These are phyloP conservation scores for Montipora efflorescens DNA, from an alignment of 64 coral and sea anemone genomes.

Conservation along the genomic window DNA sequence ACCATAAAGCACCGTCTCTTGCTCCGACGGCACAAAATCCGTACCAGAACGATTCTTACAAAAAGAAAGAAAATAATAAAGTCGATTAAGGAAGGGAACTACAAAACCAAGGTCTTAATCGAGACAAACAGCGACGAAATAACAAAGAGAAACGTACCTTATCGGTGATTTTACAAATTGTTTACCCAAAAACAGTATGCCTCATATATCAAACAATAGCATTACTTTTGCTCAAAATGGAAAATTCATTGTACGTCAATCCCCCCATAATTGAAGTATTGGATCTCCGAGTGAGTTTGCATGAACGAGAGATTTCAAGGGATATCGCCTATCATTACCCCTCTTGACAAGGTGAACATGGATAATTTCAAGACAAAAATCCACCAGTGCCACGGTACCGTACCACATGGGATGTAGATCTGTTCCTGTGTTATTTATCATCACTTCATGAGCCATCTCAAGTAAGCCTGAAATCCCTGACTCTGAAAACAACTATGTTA, in stretches of 20 bases:
- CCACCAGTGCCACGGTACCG: conserved; percentile 6
- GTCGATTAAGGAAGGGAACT: too few relatives aligned
- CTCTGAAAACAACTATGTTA: conserved; percentile 1
- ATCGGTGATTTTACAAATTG: too few relatives aligned
- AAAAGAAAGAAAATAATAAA: too few relatives aligned
- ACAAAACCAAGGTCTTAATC: too few relatives aligned
- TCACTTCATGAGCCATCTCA: background rate
- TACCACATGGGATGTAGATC: conserved; percentile 5
- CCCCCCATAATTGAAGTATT: conserved; percentile 18
- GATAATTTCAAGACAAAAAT: conserved; percentile 28
- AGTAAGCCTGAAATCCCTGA: background rate
- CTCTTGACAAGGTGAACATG: background rate
- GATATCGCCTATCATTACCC: too few relatives aligned
- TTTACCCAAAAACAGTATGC: conserved; percentile 63
- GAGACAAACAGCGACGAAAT: too few relatives aligned
- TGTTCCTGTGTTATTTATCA: conserved; percentile 1
- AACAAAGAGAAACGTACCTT: too few relatives aligned
- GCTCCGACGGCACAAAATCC: too few relatives aligned
- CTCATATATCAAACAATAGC: conserved; percentile 53
- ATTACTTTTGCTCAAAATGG: conserved; percentile 57
- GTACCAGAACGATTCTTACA: too few relatives aligned
- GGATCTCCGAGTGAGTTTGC: conserved; percentile 44
- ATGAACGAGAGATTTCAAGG: conserved; percentile 35
- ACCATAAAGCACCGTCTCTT: too few relatives aligned
- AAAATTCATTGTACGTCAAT: conserved; percentile 37